Evolutionary conservation across 2,888 invertebrate genomes (phyloP).

Genomic region (Euplagia quadripunctaria): DNA sequence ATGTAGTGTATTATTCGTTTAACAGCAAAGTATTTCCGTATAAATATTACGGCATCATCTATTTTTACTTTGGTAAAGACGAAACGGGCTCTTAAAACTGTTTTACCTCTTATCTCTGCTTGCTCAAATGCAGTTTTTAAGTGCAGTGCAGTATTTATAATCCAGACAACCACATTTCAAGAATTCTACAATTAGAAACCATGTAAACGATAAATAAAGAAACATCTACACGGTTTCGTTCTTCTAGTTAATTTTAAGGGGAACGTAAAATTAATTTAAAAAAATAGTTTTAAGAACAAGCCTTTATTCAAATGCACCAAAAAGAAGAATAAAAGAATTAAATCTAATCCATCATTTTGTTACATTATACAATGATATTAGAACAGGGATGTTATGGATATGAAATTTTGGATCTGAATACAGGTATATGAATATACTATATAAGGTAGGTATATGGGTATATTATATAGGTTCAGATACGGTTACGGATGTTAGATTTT

Average conservation of each 20-base stretch:
- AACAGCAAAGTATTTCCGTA: slow-evolving; percentile 38
- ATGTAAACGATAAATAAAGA: neutral
- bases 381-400: no score
- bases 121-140: slow-evolving; percentile 5
- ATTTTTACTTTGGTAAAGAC: slow-evolving; percentile 13
- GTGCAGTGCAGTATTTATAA: neutral
- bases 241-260: neutral
- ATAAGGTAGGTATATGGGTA: no score
- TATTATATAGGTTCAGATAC: no score
- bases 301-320: no score
- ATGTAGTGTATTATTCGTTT: slow-evolving; percentile 49
- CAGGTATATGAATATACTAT: no score
- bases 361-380: no score
- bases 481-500: no score
- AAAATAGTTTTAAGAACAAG: no score
- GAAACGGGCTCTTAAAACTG: neutral
- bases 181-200: neutral
- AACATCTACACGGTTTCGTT: neutral
- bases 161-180: neutral
- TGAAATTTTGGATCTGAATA: no score
- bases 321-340: no score
- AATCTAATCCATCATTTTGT: no score
- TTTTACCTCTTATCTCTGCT: slow-evolving; percentile 10
- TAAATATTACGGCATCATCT: slow-evolving; percentile 21
- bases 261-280: neutral